A percentile compares a stretch with the other conserved stretches of the same genome.
phyloP scores from a whole-genome alignment of 2,797 vertebrate genomes.

The Borostomias antarcticus region DNA sequence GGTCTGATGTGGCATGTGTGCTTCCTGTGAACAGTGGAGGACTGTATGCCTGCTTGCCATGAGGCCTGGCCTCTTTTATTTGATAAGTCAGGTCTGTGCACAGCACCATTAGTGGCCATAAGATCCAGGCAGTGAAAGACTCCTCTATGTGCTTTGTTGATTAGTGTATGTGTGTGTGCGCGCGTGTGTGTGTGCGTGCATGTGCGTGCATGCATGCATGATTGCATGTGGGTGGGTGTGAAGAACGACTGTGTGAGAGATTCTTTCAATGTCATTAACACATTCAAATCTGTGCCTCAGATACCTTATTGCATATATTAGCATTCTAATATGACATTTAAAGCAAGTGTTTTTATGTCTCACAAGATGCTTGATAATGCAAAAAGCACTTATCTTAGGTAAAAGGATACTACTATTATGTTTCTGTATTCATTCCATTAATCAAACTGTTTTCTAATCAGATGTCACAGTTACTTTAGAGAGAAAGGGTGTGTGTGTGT shows the following conservation, averaged over 20 bases:
- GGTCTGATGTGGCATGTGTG: slow-evolving; percentile 32
- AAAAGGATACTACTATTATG: background rate
- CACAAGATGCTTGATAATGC: slow-evolving; percentile 6
- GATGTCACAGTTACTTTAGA: background rate
- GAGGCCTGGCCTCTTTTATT: slow-evolving; percentile 17
- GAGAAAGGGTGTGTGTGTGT: background rate
- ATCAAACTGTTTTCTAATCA: background rate
- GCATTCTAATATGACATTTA: slow-evolving; percentile 48
- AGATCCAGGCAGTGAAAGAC: slow-evolving; percentile 38
- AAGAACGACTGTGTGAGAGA: slow-evolving; percentile 36
- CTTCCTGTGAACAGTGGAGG: slow-evolving; percentile 43
- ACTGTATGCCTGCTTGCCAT: slow-evolving; percentile 39
- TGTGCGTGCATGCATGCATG: too few species aligned
- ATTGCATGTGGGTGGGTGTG: slow-evolving; percentile 28
- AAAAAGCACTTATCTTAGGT: slow-evolving; percentile 1
- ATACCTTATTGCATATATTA: slow-evolving; percentile 49
- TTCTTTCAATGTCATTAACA: slow-evolving; percentile 36
- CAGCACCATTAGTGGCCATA: slow-evolving; percentile 26
- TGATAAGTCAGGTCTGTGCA: slow-evolving; percentile 42
- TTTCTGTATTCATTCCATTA: background rate
- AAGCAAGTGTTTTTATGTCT: slow-evolving; percentile 30
- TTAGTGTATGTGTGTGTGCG: background rate
- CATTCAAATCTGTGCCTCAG: slow-evolving; percentile 37
- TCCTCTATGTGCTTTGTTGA: slow-evolving; percentile 45
- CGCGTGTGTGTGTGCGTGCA: background rate